Conservation (phyloP, 2,113 vertebrate species). For the Eonycteris spelaea region DNA sequence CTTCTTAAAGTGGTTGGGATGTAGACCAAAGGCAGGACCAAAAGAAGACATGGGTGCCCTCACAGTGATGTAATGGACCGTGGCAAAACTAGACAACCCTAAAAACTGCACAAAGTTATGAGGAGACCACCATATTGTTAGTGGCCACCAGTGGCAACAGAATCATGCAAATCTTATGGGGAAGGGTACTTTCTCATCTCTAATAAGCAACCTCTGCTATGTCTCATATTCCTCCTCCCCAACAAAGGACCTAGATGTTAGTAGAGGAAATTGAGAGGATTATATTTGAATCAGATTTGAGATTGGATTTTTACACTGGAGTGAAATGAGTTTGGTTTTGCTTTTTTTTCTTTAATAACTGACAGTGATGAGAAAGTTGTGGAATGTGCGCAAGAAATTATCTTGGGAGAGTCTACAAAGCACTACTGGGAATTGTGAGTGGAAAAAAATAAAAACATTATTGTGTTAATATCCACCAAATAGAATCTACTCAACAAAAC, state of each 20-base stretch:
- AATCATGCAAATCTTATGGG: background rate
- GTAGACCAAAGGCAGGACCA: background rate
- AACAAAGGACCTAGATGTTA: background rate
- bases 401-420: background rate
- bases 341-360: conserved; percentile 41
- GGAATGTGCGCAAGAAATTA: conserved; percentile 8
- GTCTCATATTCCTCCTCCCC: background rate
- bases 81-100: background rate
- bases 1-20: background rate
- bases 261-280: background rate
- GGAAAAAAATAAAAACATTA: conserved; percentile 31
- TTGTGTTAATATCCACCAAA: background rate
- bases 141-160: background rate
- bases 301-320: background rate
- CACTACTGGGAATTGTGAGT: background rate
- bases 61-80: background rate
- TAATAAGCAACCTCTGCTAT: background rate
- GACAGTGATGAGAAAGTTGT: conserved; percentile 34
- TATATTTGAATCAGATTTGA: background rate
- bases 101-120: background rate
- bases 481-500: background rate
- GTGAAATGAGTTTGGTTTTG: background rate
- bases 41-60: background rate
- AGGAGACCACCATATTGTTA: background rate
- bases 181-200: background rate